Percentiles rank a stretch among this genome's conserved stretches.
Evolutionary conservation across 2,797 vertebrate species (phyloP).

Genomic region (Atherinosoma microstoma): DNA sequence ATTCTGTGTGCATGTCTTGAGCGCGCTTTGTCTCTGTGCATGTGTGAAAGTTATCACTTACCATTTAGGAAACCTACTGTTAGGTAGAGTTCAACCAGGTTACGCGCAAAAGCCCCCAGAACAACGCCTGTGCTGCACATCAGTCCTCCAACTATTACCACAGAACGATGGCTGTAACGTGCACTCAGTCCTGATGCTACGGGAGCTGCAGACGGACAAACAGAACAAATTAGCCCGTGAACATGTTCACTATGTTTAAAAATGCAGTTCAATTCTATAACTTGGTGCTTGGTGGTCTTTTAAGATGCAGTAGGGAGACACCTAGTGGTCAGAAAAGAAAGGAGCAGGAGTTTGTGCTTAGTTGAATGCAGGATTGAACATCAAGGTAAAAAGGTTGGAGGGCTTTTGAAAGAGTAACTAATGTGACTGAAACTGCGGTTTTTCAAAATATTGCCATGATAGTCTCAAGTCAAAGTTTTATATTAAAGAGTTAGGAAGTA

Average conservation of each 20-base stretch:
- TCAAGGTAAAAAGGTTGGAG: background rate
- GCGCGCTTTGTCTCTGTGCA: background rate
- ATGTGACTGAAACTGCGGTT: too few species aligned
- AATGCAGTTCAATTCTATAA: too few species aligned
- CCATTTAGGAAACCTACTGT: slow-evolving; percentile 75
- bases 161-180: slow-evolving; percentile 62
- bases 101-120: slow-evolving; percentile 60
- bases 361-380: background rate
- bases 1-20: background rate
- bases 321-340: background rate
- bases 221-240: background rate
- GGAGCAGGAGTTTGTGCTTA: background rate
- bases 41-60: slow-evolving; percentile 32
- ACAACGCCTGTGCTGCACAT: slow-evolving; percentile 68
- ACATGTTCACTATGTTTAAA: too few species aligned
- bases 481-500: background rate
- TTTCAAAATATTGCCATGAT: too few species aligned
- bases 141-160: slow-evolving; percentile 75
- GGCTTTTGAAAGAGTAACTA: background rate
- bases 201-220: slow-evolving; percentile 65
- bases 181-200: slow-evolving; percentile 67
- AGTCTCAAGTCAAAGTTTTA: too few species aligned
- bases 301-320: background rate
- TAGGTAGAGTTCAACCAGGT: slow-evolving; percentile 72
- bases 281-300: background rate